phyloP scores from a whole-genome alignment of 1,140 invertebrate species.

The Habropoda laboriosa region DNA sequence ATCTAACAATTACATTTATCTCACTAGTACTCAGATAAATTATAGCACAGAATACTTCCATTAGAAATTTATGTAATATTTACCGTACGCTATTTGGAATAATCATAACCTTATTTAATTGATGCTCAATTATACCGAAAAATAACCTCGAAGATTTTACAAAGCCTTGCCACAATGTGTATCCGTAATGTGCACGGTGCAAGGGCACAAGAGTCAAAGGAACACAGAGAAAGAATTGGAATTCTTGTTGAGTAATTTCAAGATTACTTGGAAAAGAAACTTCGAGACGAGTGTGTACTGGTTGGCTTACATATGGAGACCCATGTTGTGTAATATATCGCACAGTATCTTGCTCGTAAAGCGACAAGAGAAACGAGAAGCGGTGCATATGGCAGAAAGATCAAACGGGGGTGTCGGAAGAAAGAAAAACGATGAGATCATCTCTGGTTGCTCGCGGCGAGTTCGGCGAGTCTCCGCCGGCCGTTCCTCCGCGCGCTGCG shows the following conservation, averaged over 20 bases:
- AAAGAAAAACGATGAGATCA: constrained; percentile 75
- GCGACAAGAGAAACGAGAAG: constrained; percentile 23
- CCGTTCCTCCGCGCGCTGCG: background rate
- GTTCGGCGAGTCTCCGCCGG: background rate
- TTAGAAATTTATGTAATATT: too few relatives aligned
- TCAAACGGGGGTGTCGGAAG: constrained; percentile 74
- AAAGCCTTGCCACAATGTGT: too few relatives aligned
- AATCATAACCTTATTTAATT: too few relatives aligned
- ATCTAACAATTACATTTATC: too few relatives aligned
- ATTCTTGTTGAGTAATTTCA: background rate
- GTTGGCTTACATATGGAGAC: background rate
- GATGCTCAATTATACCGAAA: too few relatives aligned
- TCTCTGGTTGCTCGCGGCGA: constrained; percentile 41
- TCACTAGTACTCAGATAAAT: too few relatives aligned
- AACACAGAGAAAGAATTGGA: background rate
- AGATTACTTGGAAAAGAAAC: constrained; percentile 2
- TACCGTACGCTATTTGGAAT: too few relatives aligned
- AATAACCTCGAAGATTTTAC: too few relatives aligned
- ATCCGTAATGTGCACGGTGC: too few relatives aligned
- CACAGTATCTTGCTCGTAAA: background rate
- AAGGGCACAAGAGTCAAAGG: background rate
- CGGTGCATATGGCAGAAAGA: constrained; percentile 68
- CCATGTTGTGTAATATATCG: constrained; percentile 25
- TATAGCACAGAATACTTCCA: too few relatives aligned
- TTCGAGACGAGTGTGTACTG: background rate